Evolutionary conservation across 2,888 invertebrate species (phyloP).

Genomic region (Strigamia transsilvanica): DNA sequence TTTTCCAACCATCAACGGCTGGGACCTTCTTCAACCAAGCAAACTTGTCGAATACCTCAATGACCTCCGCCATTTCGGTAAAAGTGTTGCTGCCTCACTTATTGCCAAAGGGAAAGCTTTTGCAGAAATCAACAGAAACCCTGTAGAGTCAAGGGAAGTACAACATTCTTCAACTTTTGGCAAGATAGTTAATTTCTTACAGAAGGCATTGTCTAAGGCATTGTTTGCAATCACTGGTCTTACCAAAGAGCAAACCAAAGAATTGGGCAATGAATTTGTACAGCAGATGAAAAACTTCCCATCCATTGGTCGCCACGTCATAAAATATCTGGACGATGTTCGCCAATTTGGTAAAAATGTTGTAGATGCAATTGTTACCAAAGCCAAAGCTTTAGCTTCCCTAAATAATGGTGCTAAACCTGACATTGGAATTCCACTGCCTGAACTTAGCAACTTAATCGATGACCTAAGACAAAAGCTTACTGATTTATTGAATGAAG

Average conservation of each 20-base stretch:
- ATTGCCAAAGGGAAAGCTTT: background rate
- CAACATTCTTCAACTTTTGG: background rate
- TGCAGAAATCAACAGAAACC: background rate
- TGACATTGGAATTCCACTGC: no score
- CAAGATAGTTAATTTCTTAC: background rate
- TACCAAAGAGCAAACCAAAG: background rate
- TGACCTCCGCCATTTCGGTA: background rate
- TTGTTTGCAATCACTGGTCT: background rate
- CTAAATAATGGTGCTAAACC: no score
- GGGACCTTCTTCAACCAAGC: background rate
- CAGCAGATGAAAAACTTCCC: background rate
- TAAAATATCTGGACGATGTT: background rate
- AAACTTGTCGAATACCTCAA: background rate
- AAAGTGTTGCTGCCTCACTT: background rate
- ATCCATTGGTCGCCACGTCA: background rate
- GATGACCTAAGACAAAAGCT: no score
- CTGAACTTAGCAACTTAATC: no score
- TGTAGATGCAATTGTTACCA: background rate
- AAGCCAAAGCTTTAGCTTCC: background rate
- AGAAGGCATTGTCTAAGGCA: background rate
- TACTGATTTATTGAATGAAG: no score
- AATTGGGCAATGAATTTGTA: background rate
- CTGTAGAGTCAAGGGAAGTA: background rate
- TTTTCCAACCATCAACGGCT: background rate
- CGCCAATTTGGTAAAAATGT: background rate